Evolutionary conservation across 2,888 invertebrate genomes (phyloP).

Genomic region (Galeopsomyia nigrocyanea): DNA sequence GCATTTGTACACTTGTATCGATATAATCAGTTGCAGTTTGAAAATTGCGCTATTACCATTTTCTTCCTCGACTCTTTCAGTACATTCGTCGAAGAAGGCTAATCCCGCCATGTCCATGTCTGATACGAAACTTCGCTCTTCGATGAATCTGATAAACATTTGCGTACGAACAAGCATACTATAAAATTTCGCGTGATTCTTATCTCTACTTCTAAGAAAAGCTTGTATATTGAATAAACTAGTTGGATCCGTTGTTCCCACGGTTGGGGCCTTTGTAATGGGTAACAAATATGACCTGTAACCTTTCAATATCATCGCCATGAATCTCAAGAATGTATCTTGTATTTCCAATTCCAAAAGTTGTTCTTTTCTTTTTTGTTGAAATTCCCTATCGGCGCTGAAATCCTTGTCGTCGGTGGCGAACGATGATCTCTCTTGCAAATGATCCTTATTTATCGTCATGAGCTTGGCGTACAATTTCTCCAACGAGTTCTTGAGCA

Average conservation of each 20-base stretch:
- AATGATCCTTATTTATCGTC: conserved; percentile 36
- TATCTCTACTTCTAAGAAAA: conserved; percentile 90
- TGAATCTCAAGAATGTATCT: conserved; percentile 96
- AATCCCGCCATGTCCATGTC: conserved; percentile 93
- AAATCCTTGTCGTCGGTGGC: conserved; percentile 61
- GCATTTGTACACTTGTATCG: background rate
- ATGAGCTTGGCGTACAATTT: conserved; percentile 75
- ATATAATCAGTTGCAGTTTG: background rate
- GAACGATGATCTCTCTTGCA: conserved; percentile 20
- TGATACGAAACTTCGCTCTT: conserved; percentile 98
- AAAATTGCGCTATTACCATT: conserved; percentile 55
- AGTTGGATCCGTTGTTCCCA: conserved; percentile 94
- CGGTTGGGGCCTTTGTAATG: conserved; percentile 93
- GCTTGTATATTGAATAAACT: conserved; percentile 94
- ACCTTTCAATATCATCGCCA: conserved; percentile 91
- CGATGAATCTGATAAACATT: conserved; percentile 98
- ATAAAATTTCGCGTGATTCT: conserved; percentile 91
- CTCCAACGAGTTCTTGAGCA: conserved; percentile 84
- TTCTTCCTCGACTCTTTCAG: conserved; percentile 78
- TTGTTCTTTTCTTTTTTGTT: conserved; percentile 74
- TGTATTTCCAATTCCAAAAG: conserved; percentile 93
- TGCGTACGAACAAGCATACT: conserved; percentile 91
- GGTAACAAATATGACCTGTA: conserved; percentile 91
- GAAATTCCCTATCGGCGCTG: conserved; percentile 64
- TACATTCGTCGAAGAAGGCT: conserved; percentile 97